phyloP scores from a whole-genome alignment of 2,797 vertebrate species.

The Chiropotes sagulatus region DNA sequence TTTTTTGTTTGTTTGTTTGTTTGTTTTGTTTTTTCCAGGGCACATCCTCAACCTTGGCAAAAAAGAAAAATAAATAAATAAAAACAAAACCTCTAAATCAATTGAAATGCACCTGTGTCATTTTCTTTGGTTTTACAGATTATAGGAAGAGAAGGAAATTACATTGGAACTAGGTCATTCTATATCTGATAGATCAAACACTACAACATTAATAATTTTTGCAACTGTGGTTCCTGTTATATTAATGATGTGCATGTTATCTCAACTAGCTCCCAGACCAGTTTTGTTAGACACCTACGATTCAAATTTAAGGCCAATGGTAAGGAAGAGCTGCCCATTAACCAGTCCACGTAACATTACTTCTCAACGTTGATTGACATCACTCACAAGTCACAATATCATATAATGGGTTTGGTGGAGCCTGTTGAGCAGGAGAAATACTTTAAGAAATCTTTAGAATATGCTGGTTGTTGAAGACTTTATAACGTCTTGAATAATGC shows the following conservation, averaged over 20 bases:
- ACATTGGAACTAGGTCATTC: not conserved
- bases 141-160: constrained; percentile 55
- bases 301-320: not conserved
- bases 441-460: not conserved
- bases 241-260: constrained; percentile 6
- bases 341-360: not conserved
- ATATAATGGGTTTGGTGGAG: not conserved
- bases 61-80: not conserved
- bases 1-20: no score
- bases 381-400: not conserved
- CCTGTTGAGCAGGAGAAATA: not conserved
- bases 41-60: not conserved
- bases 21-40: no score
- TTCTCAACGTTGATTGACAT: not conserved
- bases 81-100: not conserved
- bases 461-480: not conserved
- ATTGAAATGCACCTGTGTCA: not conserved
- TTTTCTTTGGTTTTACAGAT: not conserved
- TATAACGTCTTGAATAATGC: not conserved
- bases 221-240: constrained; percentile 9
- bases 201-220: constrained; percentile 14
- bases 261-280: not conserved
- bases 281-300: constrained; percentile 48
- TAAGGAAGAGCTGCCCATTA: constrained; percentile 17
- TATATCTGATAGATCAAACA: constrained; percentile 28